Percentiles rank a stretch among this genome's conserved stretches.
Evolutionary conservation across 2,113 vertebrate genomes (phyloP).

Genomic region (Odontesthes bonariensis): DNA sequence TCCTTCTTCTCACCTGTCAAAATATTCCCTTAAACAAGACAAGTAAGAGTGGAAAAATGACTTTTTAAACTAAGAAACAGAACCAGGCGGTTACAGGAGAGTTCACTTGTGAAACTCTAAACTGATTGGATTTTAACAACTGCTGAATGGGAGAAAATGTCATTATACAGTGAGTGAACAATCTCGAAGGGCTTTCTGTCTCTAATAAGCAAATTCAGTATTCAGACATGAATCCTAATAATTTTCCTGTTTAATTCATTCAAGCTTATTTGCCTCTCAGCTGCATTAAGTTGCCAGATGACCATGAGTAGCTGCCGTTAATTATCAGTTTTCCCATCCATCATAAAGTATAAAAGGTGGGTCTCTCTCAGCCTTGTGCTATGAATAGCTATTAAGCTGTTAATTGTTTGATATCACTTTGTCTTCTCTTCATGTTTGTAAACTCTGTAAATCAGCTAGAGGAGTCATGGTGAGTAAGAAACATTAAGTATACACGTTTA

Average conservation of each 20-base stretch:
- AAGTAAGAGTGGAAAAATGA: too few species aligned
- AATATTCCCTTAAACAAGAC: not conserved
- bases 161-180: not conserved
- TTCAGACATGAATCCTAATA: constrained; percentile 9
- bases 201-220: constrained; percentile 11
- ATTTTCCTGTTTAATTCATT: constrained; percentile 4
- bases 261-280: not conserved
- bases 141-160: not conserved
- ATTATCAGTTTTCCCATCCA: constrained; percentile 4
- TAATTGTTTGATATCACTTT: not conserved
- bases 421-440: constrained; percentile 2
- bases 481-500: not conserved
- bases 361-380: not conserved
- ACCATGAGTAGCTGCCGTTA: constrained; percentile 9
- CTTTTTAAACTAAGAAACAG: not conserved
- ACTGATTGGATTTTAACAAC: not conserved
- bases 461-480: not conserved
- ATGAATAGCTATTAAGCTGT: constrained; percentile 4
- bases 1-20: not conserved
- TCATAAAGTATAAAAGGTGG: not conserved
- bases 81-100: not conserved
- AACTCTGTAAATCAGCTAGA: constrained; percentile 22
- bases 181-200: not conserved
- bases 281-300: constrained; percentile 19
- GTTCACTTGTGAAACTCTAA: not conserved